Base-by-base conservation (phyloP, 2,113 vertebrate species). In the Corvus moneduloides region DNA sequence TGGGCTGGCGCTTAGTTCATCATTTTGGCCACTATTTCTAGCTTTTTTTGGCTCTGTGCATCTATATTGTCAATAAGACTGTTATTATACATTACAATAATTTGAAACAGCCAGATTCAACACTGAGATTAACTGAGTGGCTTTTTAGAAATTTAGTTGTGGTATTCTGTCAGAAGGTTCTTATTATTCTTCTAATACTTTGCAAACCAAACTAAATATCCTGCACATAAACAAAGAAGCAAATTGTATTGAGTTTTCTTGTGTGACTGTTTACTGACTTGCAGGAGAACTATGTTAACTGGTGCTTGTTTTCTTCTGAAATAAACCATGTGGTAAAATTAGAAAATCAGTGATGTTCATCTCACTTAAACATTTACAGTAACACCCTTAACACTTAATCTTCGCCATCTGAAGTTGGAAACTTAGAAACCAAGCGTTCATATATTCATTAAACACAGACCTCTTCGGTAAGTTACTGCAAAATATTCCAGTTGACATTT, bases 41-140 rank as follows among this genome's bases (percentile, higher is more conserved):
- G 97, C 96, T 95, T 94, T 96, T 93, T 97, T 98, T 97, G 98
- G 98, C 97, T 97, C 96, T 90, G 23, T 86, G 93, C 89, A 87
- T 94, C 89, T 94, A 96, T 97, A 89, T 97, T 97, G 96, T 98
- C 94, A 94, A 95, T 97, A 98, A 96, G 97, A 63, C 96, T 97
- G 96, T 96, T 98, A 97, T 96, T 97, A 98, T 97, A 96, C 95
- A 95, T 98, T 97, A 97, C 97, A 96, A 85, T 98, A 97, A 98
- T 98, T 98, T 96, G 97, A 98, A 98, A 97, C 98, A 98, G 97
- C 95, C 86, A 95, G 94, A 95, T 97, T 96, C 96, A 96, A 97
- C 97, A 96, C 97, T 93, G 82, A 97, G 98, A 97, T 98, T 98
- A 98, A 98, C 98, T 66, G 91, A 97, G 97, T 95, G 98, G 97